Conservation (phyloP, 2,797 vertebrate genomes). For the Odontamblyopus rebecca region DNA sequence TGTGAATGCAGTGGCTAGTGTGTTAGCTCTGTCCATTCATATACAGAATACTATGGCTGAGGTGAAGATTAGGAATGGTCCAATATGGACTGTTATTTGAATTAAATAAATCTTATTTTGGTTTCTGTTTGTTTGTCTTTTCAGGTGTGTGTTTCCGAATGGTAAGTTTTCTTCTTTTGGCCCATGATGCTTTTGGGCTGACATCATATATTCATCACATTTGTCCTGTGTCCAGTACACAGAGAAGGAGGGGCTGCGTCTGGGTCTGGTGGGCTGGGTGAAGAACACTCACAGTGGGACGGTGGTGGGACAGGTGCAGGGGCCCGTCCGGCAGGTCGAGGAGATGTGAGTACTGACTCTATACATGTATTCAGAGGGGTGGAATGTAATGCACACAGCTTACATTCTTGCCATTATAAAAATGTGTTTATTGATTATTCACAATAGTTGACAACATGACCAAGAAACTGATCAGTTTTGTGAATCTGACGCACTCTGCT, state of each 20-base stretch:
- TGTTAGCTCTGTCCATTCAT: no score
- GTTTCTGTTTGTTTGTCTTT: conserved; percentile 23
- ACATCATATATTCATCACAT: neutral
- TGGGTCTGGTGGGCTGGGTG: conserved; percentile 91
- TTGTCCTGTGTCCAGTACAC: conserved; percentile 78
- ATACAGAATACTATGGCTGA: no score
- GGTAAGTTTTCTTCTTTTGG: conserved; percentile 77
- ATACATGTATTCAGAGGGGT: neutral
- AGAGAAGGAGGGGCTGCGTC: conserved; percentile 84
- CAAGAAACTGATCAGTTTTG: neutral
- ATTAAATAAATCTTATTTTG: neutral
- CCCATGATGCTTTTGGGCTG: neutral
- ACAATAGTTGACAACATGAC: no score
- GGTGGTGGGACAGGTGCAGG: conserved; percentile 88
- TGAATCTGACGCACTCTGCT: neutral
- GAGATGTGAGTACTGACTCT: conserved; percentile 83
- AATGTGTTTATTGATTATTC: no score
- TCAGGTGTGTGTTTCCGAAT: conserved; percentile 94
- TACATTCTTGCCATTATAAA: no score
- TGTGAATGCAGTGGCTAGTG: no score
- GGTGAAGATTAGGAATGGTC: no score
- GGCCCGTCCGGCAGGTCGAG: conserved; percentile 81
- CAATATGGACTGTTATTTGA: no score
- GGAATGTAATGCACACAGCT: no score
- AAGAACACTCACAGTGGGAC: conserved; percentile 88